These are phyloP conservation scores for Microhierax caerulescens DNA, from an alignment of 2,797 vertebrate genomes.

Conservation along the genomic window DNA sequence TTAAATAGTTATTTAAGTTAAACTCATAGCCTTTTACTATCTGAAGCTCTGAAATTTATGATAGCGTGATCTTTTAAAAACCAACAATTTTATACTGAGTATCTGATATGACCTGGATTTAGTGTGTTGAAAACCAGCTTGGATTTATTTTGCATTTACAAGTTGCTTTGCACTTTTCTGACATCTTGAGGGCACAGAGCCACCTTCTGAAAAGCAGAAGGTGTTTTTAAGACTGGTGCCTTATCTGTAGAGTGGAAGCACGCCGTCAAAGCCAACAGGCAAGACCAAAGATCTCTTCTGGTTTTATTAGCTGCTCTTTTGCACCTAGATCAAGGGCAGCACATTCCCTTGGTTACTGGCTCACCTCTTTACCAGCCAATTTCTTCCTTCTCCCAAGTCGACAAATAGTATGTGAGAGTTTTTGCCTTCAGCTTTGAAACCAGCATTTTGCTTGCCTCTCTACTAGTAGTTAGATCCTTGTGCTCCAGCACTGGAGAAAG, in stretches of 20 bases:
- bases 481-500: neutral
- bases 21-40: neutral
- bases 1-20: neutral
- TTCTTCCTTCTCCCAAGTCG: neutral
- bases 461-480: neutral
- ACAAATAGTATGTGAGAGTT: fast-evolving
- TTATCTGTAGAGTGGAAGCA: neutral
- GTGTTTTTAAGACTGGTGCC: neutral
- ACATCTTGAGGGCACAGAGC: neutral
- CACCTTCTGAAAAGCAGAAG: neutral
- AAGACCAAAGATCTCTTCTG: neutral
- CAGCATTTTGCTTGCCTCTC: neutral
- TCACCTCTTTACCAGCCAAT: neutral
- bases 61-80: neutral
- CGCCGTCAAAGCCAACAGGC: neutral
- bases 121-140: neutral
- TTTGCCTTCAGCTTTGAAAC: neutral
- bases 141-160: neutral
- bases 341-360: neutral
- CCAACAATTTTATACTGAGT: neutral
- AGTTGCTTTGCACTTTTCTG: neutral
- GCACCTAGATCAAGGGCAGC: neutral
- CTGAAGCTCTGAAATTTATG: neutral
- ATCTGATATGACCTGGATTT: neutral
- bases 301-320: neutral